Conservation (phyloP, 2,797 vertebrate species). For the Corythornis leucogaster region DNA sequence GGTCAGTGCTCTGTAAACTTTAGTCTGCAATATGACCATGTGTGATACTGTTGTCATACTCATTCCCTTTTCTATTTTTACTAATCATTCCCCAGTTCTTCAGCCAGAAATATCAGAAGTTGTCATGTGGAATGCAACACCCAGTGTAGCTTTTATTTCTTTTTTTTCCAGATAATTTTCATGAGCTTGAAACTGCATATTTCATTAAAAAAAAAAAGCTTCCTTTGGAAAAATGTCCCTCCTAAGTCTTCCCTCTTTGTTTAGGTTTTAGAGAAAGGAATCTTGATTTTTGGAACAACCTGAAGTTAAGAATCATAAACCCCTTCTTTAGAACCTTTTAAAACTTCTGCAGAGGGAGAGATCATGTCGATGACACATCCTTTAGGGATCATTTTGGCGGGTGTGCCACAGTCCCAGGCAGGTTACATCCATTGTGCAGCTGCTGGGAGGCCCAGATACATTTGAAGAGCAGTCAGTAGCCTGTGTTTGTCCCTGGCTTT, state of each 20-base stretch:
- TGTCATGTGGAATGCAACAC: not conserved
- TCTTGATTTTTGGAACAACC: not conserved
- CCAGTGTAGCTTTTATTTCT: not conserved
- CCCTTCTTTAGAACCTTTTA: not conserved
- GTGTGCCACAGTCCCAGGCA: not conserved
- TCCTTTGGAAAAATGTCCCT: not conserved
- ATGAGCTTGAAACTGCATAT: not conserved
- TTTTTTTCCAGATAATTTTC: not conserved
- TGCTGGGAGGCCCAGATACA: not conserved
- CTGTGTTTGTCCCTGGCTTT: not conserved
- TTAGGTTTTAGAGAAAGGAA: not conserved
- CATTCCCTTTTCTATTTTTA: not conserved
- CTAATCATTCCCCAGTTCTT: conserved; percentile 1
- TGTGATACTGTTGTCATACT: not conserved
- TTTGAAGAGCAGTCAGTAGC: not conserved
- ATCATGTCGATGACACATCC: not conserved
- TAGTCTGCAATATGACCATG: fast-evolving
- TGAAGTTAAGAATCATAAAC: not conserved
- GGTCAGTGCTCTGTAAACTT: not conserved
- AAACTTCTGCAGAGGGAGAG: not conserved
- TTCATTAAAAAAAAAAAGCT: not conserved
- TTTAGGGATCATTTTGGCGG: not conserved
- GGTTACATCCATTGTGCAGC: not conserved
- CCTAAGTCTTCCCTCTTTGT: not conserved
- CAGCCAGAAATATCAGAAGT: not conserved